Evolutionary conservation across 1,140 invertebrate species (phyloP), one percentile per base, ranked within the genome.

Genomic region (Scaptodrosophila lebanonensis): DNA sequence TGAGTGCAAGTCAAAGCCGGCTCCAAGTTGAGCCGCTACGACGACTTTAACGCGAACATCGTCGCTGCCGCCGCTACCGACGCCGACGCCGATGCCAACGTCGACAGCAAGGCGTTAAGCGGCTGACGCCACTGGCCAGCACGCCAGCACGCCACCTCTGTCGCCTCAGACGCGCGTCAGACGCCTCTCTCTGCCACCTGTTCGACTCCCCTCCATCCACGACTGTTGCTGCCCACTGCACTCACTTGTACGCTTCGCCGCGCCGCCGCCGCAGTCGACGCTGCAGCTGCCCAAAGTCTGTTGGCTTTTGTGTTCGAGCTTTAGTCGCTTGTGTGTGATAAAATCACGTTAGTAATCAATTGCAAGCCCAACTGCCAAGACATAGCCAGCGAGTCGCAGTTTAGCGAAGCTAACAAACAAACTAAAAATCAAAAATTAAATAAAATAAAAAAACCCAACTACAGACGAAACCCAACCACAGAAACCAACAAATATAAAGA

Each of bases 261-360:
- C 49, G 20, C 40, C 32, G 12, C 29, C 42, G 39, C 13, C 25
- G 30, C 38, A 38, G 51, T 42, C 40, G 60, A 45, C 69, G 50
- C 49, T 57, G 63, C 63, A 62, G 58, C 32, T 48, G 66, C 30
- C 47, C 36, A 40, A 40, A 54, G 35, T 66, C 57, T 47, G 52
- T 43, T 49, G 40, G 69, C 69, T 76, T 82, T 82, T 68, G 76
- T 83, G n/a, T 52, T 85, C 73, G 75, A 85, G 83, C 77, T 85
- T 85, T 85, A 85, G 83, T 85, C 70, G 65, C 66, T 85, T 82
- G 83, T 83, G 83, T 85, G 84, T 85, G 77, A 85, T 85, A 85
- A 85, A 85, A 85, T 82, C 71, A 85, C 83, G 83, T 85, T 85
- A 85, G 83, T 85, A 83, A 85, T 85, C 83, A 85, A 85, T 85